Percentiles rank a stretch among this genome's conserved stretches.
phyloP scores from a whole-genome alignment of 2,113 vertebrate genomes.

The Crocuta crocuta region DNA sequence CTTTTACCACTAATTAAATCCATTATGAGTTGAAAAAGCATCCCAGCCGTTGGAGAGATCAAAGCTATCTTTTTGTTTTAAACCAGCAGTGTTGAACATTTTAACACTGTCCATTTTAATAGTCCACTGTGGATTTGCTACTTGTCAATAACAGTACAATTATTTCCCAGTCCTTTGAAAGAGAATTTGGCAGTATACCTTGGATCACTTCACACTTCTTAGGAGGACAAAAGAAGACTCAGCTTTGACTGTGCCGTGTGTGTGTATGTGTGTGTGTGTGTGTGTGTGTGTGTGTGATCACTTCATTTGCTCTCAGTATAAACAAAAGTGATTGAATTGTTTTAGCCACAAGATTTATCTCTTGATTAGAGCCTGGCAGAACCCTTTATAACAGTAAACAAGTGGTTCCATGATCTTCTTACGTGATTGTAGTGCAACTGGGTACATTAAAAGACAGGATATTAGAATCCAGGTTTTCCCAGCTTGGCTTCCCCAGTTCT shows the following conservation, averaged over 20 bases:
- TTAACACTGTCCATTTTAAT: conserved; percentile 84
- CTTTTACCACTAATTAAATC: conserved; percentile 73
- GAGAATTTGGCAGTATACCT: conserved; percentile 74
- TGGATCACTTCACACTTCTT: conserved; percentile 78
- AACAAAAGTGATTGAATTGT: conserved; percentile 17
- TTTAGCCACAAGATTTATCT: background rate
- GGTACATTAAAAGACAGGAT: background rate
- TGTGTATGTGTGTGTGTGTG: background rate
- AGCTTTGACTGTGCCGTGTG: background rate
- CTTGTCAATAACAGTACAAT: conserved; percentile 82
- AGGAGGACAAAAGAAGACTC: conserved; percentile 31
- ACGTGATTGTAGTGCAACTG: background rate
- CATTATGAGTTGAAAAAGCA: conserved; percentile 75
- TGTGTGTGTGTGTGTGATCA: background rate
- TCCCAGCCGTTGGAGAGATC: conserved; percentile 63
- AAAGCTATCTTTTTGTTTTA: conserved; percentile 71
- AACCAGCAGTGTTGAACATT: conserved; percentile 78
- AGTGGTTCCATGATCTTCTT: background rate
- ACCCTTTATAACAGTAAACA: background rate
- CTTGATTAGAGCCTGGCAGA: background rate
- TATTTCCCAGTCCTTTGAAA: conserved; percentile 82
- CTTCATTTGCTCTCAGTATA: conserved; percentile 18
- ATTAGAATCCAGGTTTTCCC: background rate
- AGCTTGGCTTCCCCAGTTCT: background rate
- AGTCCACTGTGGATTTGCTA: conserved; percentile 80